phyloP scores from a whole-genome alignment of 2,797 vertebrate genomes.

The Peromyscus melanophrys region DNA sequence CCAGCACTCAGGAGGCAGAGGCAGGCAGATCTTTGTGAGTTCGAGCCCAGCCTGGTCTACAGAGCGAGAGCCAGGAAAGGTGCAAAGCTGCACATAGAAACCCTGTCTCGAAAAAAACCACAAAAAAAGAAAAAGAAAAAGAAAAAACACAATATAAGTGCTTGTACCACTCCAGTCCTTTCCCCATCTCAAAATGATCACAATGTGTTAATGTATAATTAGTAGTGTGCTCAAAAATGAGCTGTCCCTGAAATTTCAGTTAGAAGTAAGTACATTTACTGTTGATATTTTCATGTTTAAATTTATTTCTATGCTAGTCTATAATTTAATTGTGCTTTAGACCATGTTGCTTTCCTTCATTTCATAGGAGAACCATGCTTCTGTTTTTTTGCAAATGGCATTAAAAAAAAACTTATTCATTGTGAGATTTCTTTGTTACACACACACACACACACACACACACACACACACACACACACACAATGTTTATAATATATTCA shows the following conservation, averaged over 20 bases:
- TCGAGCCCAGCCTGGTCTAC: too few relatives aligned
- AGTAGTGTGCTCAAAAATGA: background rate
- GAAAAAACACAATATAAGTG: rapidly evolving
- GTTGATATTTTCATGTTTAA: background rate
- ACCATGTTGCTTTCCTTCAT: background rate
- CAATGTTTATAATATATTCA: background rate
- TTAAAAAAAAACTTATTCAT: background rate
- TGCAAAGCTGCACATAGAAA: too few relatives aligned
- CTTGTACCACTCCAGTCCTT: rapidly evolving
- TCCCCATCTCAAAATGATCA: background rate
- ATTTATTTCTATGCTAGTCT: conserved; percentile 7
- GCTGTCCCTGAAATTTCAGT: background rate
- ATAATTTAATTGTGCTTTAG: conserved; percentile 20
- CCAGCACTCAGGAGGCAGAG: too few relatives aligned
- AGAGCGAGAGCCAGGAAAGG: too few relatives aligned
- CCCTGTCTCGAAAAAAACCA: too few relatives aligned
- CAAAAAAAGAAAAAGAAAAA: background rate
- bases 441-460: background rate
- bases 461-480: background rate
- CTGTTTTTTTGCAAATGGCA: background rate
- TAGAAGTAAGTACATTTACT: background rate
- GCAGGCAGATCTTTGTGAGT: too few relatives aligned
- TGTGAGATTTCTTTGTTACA: background rate
- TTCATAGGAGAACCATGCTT: conserved; percentile 30
- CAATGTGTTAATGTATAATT: background rate